phyloP scores from a whole-genome alignment of 2,797 vertebrate genomes.

The Lepus oiostolus region DNA sequence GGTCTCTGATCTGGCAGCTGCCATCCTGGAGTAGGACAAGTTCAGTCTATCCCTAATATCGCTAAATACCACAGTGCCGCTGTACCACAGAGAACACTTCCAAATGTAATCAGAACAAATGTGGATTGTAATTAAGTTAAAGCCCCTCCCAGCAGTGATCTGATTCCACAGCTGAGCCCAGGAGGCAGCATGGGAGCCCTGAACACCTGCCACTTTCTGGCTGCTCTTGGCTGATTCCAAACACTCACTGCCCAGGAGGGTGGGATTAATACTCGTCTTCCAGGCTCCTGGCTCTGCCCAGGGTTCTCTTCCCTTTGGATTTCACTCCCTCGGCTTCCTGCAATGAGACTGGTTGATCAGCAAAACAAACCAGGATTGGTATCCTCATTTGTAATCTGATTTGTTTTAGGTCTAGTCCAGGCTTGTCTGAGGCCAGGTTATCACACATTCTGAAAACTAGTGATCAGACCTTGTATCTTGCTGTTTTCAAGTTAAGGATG shows the following conservation, averaged over 20 bases:
- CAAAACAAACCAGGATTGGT: neutral
- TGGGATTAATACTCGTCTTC: neutral
- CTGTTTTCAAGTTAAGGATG: neutral
- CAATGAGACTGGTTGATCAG: neutral
- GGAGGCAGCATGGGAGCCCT: neutral
- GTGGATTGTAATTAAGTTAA: neutral
- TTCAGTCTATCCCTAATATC: neutral
- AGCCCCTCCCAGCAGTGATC: neutral
- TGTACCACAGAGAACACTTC: conserved; percentile 6
- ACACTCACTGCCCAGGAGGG: neutral
- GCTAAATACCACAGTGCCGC: neutral
- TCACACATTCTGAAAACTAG: neutral
- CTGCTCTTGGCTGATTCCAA: neutral
- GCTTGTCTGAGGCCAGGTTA: neutral
- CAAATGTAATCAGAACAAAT: neutral
- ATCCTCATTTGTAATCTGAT: neutral
- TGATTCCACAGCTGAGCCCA: neutral
- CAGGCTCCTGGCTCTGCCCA: neutral
- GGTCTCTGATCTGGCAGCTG: conserved; percentile 17
- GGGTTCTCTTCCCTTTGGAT: neutral
- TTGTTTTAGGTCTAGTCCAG: neutral
- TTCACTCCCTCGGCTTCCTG: neutral
- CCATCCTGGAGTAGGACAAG: neutral
- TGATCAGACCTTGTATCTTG: neutral
- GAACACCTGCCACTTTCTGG: neutral